phyloP scores from a whole-genome alignment of 1,140 invertebrate genomes.

The Psilanteris sp. region DNA sequence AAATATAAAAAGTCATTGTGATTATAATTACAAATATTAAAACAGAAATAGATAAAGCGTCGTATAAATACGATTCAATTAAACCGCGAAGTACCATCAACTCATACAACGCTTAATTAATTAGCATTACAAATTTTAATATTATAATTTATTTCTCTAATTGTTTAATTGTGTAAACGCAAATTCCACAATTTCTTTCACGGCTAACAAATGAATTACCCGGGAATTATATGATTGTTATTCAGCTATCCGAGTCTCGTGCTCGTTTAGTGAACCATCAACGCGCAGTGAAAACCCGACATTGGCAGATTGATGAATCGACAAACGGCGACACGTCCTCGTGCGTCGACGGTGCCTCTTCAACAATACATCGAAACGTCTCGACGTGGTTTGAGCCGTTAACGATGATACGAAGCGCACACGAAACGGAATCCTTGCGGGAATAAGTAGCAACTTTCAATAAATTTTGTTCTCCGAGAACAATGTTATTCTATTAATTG shows the following conservation, averaged over 20 bases:
- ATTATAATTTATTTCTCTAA: too few relatives aligned
- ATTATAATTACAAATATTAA: too few relatives aligned
- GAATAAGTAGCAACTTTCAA: slow-evolving; percentile 6
- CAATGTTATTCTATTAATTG: too few relatives aligned
- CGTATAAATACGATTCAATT: too few relatives aligned
- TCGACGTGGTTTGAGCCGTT: slow-evolving; percentile 7
- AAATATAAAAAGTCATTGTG: too few relatives aligned
- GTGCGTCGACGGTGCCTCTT: slow-evolving; percentile 30
- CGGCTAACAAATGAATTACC: slow-evolving; percentile 18
- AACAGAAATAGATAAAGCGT: too few relatives aligned
- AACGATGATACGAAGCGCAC: slow-evolving; percentile 8
- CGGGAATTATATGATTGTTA: slow-evolving; percentile 7
- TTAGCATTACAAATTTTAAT: too few relatives aligned
- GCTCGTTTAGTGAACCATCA: slow-evolving; percentile 44
- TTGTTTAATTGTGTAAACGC: slow-evolving; percentile 5
- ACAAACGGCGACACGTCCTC: slow-evolving; percentile 46
- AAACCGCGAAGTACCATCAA: too few relatives aligned
- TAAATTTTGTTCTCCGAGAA: too few relatives aligned
- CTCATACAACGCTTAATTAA: too few relatives aligned
- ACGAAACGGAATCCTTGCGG: slow-evolving; percentile 14
- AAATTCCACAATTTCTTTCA: slow-evolving; percentile 17
- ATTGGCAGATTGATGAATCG: slow-evolving; percentile 54
- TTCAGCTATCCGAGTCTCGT: slow-evolving; percentile 18
- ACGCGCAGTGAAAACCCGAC: slow-evolving; percentile 38
- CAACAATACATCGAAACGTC: slow-evolving; percentile 14